Conservation (phyloP, 2,888 invertebrate species). For the Esperia sulphurella region DNA sequence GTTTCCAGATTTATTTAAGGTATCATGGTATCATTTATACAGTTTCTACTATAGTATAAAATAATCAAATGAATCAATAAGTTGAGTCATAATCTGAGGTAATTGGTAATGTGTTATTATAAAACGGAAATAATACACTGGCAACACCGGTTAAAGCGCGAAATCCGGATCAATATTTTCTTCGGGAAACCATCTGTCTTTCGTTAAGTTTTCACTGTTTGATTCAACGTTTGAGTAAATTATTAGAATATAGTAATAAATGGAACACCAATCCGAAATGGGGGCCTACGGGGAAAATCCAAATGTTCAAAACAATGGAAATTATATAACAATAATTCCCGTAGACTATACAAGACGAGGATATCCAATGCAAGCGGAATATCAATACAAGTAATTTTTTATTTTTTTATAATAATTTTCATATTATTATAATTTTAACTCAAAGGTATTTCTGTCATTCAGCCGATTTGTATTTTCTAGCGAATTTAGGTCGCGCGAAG, state of each 20-base stretch:
- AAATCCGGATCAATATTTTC: constrained; percentile 57
- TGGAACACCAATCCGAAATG: constrained; percentile 73
- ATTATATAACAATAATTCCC: constrained; percentile 80
- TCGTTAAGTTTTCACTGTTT: neutral
- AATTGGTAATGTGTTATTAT: no score
- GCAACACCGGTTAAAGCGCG: constrained; percentile 30
- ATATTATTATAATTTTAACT: neutral
- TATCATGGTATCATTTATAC: no score
- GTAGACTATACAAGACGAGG: constrained; percentile 79
- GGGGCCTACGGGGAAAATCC: constrained; percentile 70
- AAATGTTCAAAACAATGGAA: constrained; percentile 71
- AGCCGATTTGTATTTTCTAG: constrained; percentile 32
- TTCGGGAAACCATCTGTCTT: constrained; percentile 15
- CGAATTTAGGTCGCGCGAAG: constrained; percentile 71
- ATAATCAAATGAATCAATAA: neutral
- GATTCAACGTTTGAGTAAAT: neutral
- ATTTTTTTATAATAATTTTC: neutral
- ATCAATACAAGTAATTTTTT: constrained; percentile 76
- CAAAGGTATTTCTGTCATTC: neutral
- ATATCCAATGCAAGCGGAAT: constrained; percentile 78
- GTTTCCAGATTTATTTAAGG: no score
- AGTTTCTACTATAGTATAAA: neutral
- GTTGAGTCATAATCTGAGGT: no score
- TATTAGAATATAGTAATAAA: constrained; percentile 15
- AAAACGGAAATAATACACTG: neutral